Base-by-base conservation (phyloP, 2,113 vertebrate species). In the Oplegnathus fasciatus region DNA sequence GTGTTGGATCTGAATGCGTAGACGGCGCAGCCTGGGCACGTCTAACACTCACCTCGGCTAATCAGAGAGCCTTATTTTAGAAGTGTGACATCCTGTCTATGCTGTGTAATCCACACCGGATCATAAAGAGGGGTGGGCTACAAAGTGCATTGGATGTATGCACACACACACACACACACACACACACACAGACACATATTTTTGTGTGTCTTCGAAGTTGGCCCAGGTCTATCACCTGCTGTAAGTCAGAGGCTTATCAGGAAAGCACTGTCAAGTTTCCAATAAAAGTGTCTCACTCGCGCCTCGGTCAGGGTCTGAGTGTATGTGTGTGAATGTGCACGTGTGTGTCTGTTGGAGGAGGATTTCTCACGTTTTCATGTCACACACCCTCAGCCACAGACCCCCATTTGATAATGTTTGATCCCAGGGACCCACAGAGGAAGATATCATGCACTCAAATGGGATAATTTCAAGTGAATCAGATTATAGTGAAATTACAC, bases 21-120 rank as follows among this genome's bases (percentile, higher is more conserved):
- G 69, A 79, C 24, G 1, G 32, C 1, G 26, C 54, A 74, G 86
- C 67, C 80, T 75, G 15, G 18, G 80, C 90, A 84, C 34, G 78
- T 89, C 91, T 89, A 73, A 82, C 84, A 86, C 91, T 80, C 88
- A 84, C 77, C 84, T 48, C 40, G 3, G 55, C 70, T 90, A 85
- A 90, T 91, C 90, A 54, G 84, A 84, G 85, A 62, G 71, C 61
- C 87, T 90, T 92, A 90, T 94, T 93, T 91, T 78, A 80, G 85
- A 93, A 91, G 92, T 94, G 93, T 93, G 87, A 95, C 92, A 91
- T 95, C 94, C 94, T 93, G 93, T 95, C 92, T 94, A 46, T 84
- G 78, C 70, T 84, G 78, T 81, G 82, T 89, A 88, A 90, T 86
- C 84, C 78, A 81, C 60, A 60, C 50, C 6, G 4, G 57, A 81